Base-by-base conservation (phyloP, 2,888 invertebrate genomes). In the Cerastoderma edule region DNA sequence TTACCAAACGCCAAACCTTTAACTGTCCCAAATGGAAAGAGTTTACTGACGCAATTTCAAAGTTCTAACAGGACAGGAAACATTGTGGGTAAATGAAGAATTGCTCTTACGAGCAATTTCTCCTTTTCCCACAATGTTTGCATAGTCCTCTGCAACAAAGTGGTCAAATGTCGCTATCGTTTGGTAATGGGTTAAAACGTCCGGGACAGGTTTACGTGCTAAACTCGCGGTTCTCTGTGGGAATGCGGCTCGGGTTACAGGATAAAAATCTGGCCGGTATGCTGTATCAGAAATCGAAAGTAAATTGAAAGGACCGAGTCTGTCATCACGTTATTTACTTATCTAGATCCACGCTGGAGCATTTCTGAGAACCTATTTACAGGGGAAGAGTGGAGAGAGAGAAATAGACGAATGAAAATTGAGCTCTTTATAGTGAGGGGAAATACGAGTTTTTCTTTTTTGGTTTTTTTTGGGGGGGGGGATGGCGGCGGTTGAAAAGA, bases 241-340 rank as follows among this genome's bases (percentile, higher is more conserved):
- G 27, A 53, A 53, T 53, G 27, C 27, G 53, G 2, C 5, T 53
- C 6, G 27, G 24, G 27, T 53, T 27, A 27, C 53, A 2, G 27
- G 4, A 53, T n/a, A 24, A 27, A 22, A n/a, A 56, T 56, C 56
- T 32, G n/a, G 32, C 56, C 19, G n/a, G 32, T 32, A 56, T 56
- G 56, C 22, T 27, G 16, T 30, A 56, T 56, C 56, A 56, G 19
- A 56, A 27, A 56, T 56, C 27, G 24, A 13, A 56, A 56, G 32
- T 32, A 28, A 56, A 56, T 56, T 56, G 32, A 27, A 56, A 56
- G 27, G 24, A 10, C 19, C 27, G n/a, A n/a, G 27, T 10, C 10
- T 53, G 24, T 53, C 53, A 53, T 27, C 53, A 53, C 53, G 24
- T 53, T 53, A 53, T 53, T 53, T 53, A 53, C 27, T 53, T 53